A percentile compares a stretch with the other conserved stretches of the same genome.
Evolutionary conservation across 2,888 invertebrate species (phyloP).

Genomic region (Drosophila tanythrix): DNA sequence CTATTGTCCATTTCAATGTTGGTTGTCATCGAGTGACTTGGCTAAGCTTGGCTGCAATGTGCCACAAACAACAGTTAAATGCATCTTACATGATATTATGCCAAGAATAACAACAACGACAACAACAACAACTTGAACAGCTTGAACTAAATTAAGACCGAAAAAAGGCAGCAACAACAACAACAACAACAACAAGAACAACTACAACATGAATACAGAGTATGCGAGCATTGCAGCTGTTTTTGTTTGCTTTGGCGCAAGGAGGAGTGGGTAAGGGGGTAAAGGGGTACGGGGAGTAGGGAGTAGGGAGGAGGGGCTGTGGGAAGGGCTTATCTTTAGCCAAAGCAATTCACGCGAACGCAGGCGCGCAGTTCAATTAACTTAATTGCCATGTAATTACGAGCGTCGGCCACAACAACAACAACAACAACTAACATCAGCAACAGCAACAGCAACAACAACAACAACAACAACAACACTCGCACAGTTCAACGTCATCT

Average conservation of each 20-base stretch:
- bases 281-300: background rate
- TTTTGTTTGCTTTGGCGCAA: slow-evolving; percentile 3
- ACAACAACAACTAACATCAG: slow-evolving; percentile 9
- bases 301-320: background rate
- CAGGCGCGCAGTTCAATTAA: slow-evolving; percentile 83
- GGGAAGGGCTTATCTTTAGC: slow-evolving; percentile 38
- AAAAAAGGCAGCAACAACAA: background rate
- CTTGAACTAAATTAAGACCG: background rate
- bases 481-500: slow-evolving; percentile 51
- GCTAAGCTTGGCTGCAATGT: slow-evolving; percentile 9
- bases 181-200: background rate
- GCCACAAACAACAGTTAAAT: slow-evolving; percentile 11
- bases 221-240: slow-evolving; percentile 39
- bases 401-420: slow-evolving; percentile 37
- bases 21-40: slow-evolving; percentile 9
- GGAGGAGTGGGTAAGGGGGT: background rate
- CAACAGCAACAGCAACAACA: background rate
- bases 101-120: slow-evolving; percentile 14
- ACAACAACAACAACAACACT: slow-evolving; percentile 17
- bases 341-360: slow-evolving; percentile 70
- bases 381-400: slow-evolving; percentile 85
- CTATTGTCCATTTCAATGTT: background rate
- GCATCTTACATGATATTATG: slow-evolving; percentile 46
- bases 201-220: background rate
- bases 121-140: background rate